Evolutionary conservation across 2,888 invertebrate genomes (phyloP), one percentile per base, ranked within the genome.

Genomic region (Pyrochroa serraticornis): DNA sequence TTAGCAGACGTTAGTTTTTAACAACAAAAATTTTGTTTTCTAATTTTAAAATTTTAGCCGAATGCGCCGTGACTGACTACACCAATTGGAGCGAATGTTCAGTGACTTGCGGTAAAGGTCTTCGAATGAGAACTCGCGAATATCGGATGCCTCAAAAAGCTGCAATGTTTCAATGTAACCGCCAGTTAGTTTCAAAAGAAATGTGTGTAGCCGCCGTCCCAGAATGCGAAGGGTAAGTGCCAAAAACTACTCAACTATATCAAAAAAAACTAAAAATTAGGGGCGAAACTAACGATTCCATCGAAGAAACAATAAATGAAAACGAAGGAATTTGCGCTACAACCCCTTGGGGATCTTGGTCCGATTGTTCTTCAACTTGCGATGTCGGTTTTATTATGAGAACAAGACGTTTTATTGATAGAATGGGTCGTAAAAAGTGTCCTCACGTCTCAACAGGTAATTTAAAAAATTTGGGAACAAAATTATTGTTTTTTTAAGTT

Each of bases 71-170:
- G 14, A 82, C 85, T 0, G 86, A 86, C 12, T 96, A 93, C 85
- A 82, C 85, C 3, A 70, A 82, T 7, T 96, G 93, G 93, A 87
- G 88, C 30, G 81, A 85, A 10, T 96, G 95, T 76, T 90, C 93
- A 3, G 93, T 92, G 35, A 85, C 87, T 31, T 97, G 96, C 79
- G 96, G 95, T 55, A 91, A 91, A 81, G 96, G 96, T 22, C 83
- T 89, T 63, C 84, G 92, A 71, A 89, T 91, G 85, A 84, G 94
- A 68, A 87, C 85, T 54, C 84, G 95, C 54, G 78, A 83, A 63
- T 95, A 92, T 80, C 77, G 82, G 62, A 78, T 87, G 78, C 87
- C 89, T 41, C 84, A 88, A 70, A 87, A 89, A 74, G 95, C 95
- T 5, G 80, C 80, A 64, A 86, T 87, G 85, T 82, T 86, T 71